Evolutionary conservation across 2,888 invertebrate genomes (phyloP), one percentile per base, ranked within the genome.

Genomic region (Apocheima hispidaria): DNA sequence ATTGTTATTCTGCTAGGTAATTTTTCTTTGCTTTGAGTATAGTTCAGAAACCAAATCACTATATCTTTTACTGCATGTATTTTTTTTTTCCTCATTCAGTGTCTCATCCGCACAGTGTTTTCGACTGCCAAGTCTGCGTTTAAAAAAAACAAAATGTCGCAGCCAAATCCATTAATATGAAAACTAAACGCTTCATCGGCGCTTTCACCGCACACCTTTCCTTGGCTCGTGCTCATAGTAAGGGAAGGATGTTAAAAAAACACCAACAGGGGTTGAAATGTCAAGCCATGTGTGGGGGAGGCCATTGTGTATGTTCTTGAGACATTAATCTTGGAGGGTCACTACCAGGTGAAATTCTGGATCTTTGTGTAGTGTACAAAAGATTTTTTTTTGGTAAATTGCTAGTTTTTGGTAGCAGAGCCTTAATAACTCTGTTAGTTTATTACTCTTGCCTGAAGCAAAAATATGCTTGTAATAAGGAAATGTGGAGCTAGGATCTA

Each of bases 141-240:
- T 12, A 44, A 44, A 44, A 28, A n/a, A n/a, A n/a, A n/a, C 4
- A 2, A 14, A 28, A 46, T 46, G 18, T 30, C 18, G 0, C 18
- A 46, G 7, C 4, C 4, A 14, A 44, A 26, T 10, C 6, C 26
- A 26, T 55, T 50, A 54, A 65, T n/a, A 62, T 57, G 69, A 58
- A 57, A 71, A 78, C 51, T 78, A 76, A 82, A 83, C 82, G 75
- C 77, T 82, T 84, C 81, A 84, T 86, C 82, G 82, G 74, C 76
- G 86, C 90, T 90, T 90, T 90, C 89, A 82, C 86, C 86, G 84
- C 86, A 86, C 90, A 90, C 89, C 90, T 90, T 90, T 87, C 74
- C 75, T 67, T 59, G 71, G 80, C 89, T 87, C 89, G 91, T 90
- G 90, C 88, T 82, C 75, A 71, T 85, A 83, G 85, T 84, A 85